These are phyloP conservation scores for Bicyclus anynana DNA, from an alignment of 1,140 invertebrate genomes.

Conservation along the genomic window DNA sequence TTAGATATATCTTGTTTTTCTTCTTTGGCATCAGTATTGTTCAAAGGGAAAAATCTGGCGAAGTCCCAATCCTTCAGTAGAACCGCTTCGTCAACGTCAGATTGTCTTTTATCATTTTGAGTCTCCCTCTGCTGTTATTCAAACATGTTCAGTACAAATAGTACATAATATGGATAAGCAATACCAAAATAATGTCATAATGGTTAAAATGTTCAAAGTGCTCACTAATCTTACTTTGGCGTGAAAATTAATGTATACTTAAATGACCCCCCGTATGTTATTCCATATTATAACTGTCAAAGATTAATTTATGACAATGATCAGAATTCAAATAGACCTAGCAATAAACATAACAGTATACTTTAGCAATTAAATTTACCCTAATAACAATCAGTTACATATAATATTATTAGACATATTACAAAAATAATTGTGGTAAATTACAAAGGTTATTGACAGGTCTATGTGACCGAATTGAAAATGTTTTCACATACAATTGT, in stretches of 20 bases:
- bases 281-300: too few species aligned
- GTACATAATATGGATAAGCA: constrained; percentile 54
- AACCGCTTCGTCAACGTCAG: constrained; percentile 83
- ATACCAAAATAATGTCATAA: constrained; percentile 29
- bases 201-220: constrained; percentile 19
- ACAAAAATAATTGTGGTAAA: neutral
- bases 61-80: constrained; percentile 90
- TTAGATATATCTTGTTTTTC: constrained; percentile 61
- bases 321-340: constrained; percentile 15
- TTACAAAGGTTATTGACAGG: neutral
- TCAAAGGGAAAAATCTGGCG: constrained; percentile 86
- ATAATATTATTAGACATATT: too few species aligned
- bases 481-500: too few species aligned
- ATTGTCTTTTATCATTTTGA: constrained; percentile 65
- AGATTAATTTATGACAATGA: constrained; percentile 2
- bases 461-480: neutral
- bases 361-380: neutral
- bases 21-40: constrained; percentile 53
- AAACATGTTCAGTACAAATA: constrained; percentile 67
- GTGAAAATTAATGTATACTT: constrained; percentile 34
- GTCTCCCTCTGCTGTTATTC: constrained; percentile 65
- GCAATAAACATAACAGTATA: constrained; percentile 10
- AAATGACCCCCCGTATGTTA: constrained; percentile 2
- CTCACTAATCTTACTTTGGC: constrained; percentile 75
- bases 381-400: too few species aligned